These are phyloP conservation scores for Netelia fuscicornis DNA, from an alignment of 2,888 invertebrate species.

Conservation along the genomic window DNA sequence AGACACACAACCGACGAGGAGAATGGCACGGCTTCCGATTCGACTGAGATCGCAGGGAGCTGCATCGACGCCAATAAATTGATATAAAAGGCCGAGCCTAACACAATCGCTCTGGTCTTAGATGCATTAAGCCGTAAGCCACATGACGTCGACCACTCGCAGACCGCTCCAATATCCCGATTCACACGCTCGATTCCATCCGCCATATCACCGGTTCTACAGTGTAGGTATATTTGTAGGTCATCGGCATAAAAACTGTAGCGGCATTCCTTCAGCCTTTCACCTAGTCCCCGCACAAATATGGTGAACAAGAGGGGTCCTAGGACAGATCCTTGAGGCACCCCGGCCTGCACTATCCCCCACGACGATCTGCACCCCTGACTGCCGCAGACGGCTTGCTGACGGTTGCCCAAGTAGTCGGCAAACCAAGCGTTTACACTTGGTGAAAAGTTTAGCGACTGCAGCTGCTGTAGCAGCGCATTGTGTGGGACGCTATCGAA, in stretches of 20 bases:
- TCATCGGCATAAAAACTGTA: conserved; percentile 10
- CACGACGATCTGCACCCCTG: not conserved
- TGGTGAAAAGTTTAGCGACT: not conserved
- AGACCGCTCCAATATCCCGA: not conserved
- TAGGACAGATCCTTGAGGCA: not conserved
- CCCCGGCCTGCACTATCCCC: not conserved
- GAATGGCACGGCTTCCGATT: not conserved
- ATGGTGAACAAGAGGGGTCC: not conserved
- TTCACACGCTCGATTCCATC: not conserved
- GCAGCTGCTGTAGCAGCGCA: not conserved
- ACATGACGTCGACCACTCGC: not conserved
- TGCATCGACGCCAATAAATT: too few relatives aligned
- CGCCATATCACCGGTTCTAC: not conserved
- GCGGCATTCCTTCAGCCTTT: not conserved
- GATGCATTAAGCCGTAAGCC: not conserved
- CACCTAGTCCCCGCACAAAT: too few relatives aligned
- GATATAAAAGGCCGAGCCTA: not conserved
- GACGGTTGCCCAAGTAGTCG: not conserved
- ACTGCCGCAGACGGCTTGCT: not conserved
- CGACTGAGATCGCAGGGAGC: not conserved
- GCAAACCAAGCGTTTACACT: not conserved
- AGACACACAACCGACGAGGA: not conserved
- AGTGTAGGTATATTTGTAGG: not conserved
- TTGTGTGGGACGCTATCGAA: not conserved
- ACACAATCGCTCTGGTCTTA: not conserved